Percentiles rank a stretch among this genome's conserved stretches.
Conservation (phyloP, 2,888 invertebrate genomes). For the Lymantria dispar region DNA sequence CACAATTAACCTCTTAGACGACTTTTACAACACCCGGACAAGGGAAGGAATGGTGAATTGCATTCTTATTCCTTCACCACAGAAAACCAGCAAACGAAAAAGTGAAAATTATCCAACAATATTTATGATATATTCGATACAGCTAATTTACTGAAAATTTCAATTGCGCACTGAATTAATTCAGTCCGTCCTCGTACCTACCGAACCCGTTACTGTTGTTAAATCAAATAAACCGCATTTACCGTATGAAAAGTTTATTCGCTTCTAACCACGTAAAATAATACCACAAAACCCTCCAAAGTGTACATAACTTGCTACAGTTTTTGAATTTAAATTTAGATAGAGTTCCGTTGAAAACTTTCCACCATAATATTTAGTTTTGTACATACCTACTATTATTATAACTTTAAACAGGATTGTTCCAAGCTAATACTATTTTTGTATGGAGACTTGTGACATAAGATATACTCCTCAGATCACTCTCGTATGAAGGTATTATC, state of each 20-base stretch:
- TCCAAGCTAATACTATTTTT: neutral
- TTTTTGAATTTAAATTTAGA: slow-evolving; percentile 49
- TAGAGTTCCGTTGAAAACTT: slow-evolving; percentile 36
- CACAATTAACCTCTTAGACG: too few species aligned
- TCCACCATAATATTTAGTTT: slow-evolving; percentile 36
- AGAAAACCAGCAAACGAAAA: too few species aligned
- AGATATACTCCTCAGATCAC: too few species aligned
- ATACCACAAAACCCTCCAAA: slow-evolving; percentile 48
- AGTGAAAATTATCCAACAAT: neutral
- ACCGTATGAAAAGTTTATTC: slow-evolving; percentile 53
- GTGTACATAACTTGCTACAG: slow-evolving; percentile 48
- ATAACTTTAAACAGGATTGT: neutral
- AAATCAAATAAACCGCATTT: slow-evolving; percentile 57
- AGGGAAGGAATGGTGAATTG: too few species aligned
- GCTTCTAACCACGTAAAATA: slow-evolving; percentile 52
- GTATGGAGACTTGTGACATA: too few species aligned
- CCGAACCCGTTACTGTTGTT: slow-evolving; percentile 35
- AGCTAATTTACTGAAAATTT: slow-evolving; percentile 30
- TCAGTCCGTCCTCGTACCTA: slow-evolving; percentile 31
- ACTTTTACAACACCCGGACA: too few species aligned
- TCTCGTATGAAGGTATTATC: too few species aligned
- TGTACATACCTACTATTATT: slow-evolving; percentile 9
- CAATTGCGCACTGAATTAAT: slow-evolving; percentile 43
- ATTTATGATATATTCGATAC: neutral
- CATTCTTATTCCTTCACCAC: too few species aligned